Conservation (phyloP, 2,797 vertebrate species). For the Acrossocheilus wenchowensis region DNA sequence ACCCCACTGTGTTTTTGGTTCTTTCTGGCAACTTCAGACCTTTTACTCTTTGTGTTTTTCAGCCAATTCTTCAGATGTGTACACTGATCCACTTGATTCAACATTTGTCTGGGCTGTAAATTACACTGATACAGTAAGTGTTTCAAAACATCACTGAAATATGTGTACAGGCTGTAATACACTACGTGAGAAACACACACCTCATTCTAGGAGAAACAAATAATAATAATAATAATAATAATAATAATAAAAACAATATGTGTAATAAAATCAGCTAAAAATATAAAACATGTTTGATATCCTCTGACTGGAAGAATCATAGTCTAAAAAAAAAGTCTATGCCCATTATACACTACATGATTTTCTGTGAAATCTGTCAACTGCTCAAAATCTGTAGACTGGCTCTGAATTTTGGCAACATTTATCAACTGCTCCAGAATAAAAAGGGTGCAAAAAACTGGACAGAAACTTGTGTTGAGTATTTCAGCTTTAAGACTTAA, state of each 20-base stretch:
- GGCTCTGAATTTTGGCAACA: not conserved
- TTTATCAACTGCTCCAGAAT: not conserved
- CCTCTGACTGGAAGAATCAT: not conserved
- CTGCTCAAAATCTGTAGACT: not conserved
- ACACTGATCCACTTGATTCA: conserved; percentile 68
- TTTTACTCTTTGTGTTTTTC: conserved; percentile 68
- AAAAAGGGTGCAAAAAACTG: not conserved
- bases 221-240: too few species aligned
- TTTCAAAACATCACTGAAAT: not conserved
- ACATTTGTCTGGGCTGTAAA: conserved; percentile 71
- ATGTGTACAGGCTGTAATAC: not conserved
- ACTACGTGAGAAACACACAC: not conserved
- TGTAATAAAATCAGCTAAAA: not conserved
- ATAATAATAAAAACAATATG: not conserved
- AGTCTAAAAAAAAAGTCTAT: not conserved
- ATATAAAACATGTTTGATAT: not conserved
- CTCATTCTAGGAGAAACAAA: not conserved
- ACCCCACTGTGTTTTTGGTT: conserved; percentile 21
- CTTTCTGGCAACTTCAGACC: not conserved
- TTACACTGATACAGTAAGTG: conserved; percentile 82
- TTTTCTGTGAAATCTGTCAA: not conserved
- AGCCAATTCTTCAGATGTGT: conserved; percentile 83
- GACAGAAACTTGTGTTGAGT: not conserved
- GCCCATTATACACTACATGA: not conserved
- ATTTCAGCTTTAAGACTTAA: not conserved